Evolutionary conservation across 1,140 invertebrate species (phyloP).

Genomic region (Diplogasteroides magnus): DNA sequence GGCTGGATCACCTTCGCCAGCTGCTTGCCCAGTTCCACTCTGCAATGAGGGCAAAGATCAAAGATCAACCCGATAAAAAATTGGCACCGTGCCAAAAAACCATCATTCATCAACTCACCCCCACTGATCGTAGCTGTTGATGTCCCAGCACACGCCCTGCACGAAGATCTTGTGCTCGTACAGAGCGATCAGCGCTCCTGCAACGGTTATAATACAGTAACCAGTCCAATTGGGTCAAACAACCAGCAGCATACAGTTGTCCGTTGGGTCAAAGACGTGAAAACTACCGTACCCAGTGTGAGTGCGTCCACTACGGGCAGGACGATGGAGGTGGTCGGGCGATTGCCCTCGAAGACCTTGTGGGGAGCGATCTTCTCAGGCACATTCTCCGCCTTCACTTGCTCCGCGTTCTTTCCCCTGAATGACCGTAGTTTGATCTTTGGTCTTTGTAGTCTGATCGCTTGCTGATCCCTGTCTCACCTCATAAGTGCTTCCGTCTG

Average conservation of each 20-base stretch:
- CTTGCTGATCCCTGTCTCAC: too few relatives aligned
- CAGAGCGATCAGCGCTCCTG: conserved; percentile 86
- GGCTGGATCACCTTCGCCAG: conserved; percentile 90
- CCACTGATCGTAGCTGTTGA: conserved; percentile 99
- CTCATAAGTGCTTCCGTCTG: conserved; percentile 96
- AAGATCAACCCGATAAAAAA: too few relatives aligned
- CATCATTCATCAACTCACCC: conserved; percentile 68
- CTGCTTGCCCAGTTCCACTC: conserved; percentile 95
- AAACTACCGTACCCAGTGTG: conserved; percentile 67
- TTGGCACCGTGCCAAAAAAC: too few relatives aligned
- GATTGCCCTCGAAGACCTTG: conserved; percentile 89
- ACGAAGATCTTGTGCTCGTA: conserved; percentile 99
- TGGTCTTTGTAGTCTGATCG: too few relatives aligned
- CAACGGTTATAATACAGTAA: too few relatives aligned
- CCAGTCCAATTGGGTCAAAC: too few relatives aligned
- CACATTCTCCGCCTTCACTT: conserved; percentile 68
- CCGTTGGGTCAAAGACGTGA: too few relatives aligned
- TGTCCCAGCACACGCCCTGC: conserved; percentile 97
- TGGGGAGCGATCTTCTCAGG: conserved; percentile 76
- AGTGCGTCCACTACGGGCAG: conserved; percentile 87
- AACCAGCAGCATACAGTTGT: too few relatives aligned
- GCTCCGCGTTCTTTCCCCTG: conserved; percentile 74
- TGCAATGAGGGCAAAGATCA: conserved; percentile 54
- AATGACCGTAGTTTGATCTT: too few relatives aligned
- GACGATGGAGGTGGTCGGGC: conserved; percentile 95